These are phyloP conservation scores for Cinara cedri DNA, from an alignment of 2,888 invertebrate genomes.

Conservation along the genomic window DNA sequence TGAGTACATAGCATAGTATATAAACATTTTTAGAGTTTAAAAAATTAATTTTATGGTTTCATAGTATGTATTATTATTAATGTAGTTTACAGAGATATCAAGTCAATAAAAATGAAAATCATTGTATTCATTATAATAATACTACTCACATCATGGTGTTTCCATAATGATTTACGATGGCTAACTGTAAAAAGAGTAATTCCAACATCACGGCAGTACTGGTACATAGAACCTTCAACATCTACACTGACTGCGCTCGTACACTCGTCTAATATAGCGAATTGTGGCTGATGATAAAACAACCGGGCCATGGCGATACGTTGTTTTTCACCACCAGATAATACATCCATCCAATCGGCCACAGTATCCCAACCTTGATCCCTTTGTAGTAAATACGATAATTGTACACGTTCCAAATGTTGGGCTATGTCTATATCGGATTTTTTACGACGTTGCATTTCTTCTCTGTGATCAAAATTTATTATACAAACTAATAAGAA, in stretches of 20 bases:
- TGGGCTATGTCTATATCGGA: conserved; percentile 78
- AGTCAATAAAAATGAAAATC: too few relatives aligned
- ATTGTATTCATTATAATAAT: background rate
- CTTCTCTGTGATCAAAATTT: conserved; percentile 72
- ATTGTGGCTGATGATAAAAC: conserved; percentile 97
- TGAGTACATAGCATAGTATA: too few relatives aligned
- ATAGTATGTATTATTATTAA: too few relatives aligned
- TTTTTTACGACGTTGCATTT: conserved; percentile 79
- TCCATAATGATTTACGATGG: conserved; percentile 96
- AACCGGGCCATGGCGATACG: conserved; percentile 96
- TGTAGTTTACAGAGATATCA: too few relatives aligned
- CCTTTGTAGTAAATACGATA: conserved; percentile 80
- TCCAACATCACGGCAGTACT: conserved; percentile 84
- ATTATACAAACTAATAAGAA: background rate
- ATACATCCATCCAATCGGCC: conserved; percentile 98
- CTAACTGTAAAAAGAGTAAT: conserved; percentile 97
- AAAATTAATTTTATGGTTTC: too few relatives aligned
- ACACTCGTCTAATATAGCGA: conserved; percentile 98
- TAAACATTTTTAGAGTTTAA: too few relatives aligned
- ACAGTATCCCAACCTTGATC: conserved; percentile 90
- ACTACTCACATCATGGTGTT: conserved; percentile 81
- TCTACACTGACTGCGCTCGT: conserved; percentile 98
- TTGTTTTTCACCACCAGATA: conserved; percentile 98
- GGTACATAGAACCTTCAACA: conserved; percentile 97
- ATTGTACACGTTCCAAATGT: conserved; percentile 81